Conservation (phyloP, 2,797 vertebrate genomes). For the Harpagifer antarcticus region DNA sequence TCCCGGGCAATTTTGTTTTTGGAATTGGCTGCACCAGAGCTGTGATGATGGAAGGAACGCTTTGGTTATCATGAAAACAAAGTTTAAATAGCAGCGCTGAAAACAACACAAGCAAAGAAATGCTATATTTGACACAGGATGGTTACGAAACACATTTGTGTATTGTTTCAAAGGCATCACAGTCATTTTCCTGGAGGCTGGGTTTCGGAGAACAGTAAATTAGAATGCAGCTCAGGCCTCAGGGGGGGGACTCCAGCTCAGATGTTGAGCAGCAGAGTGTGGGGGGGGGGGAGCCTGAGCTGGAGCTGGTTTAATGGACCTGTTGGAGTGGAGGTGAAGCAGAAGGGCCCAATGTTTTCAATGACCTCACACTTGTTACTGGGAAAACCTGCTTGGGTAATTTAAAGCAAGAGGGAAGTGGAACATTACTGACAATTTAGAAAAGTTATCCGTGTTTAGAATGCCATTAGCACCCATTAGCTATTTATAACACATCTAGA, state of each 20-base stretch:
- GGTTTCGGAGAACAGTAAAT: slow-evolving; percentile 56
- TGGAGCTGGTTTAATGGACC: background rate
- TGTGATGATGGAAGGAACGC: slow-evolving; percentile 56
- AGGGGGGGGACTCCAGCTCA: slow-evolving; percentile 33
- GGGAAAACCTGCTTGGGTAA: background rate
- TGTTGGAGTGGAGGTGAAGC: slow-evolving; percentile 2
- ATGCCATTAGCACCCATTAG: background rate
- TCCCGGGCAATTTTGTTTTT: slow-evolving; percentile 60
- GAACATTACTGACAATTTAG: background rate
- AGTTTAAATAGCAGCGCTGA: slow-evolving; percentile 60
- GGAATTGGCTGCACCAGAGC: slow-evolving; percentile 47
- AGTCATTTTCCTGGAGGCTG: slow-evolving; percentile 61
- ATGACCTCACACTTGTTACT: slow-evolving; percentile 23
- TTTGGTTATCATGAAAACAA: slow-evolving; percentile 56
- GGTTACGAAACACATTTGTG: slow-evolving; percentile 67
- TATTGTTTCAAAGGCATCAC: slow-evolving; percentile 58
- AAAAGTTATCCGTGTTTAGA: background rate
- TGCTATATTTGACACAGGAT: slow-evolving; percentile 64
- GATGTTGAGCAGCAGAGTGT: slow-evolving; percentile 27
- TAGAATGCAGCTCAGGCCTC: slow-evolving; percentile 49
- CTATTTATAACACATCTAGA: background rate
- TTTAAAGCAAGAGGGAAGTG: background rate
- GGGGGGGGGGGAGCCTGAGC: slow-evolving; percentile 4
- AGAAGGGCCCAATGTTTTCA: slow-evolving; percentile 1
- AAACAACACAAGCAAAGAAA: slow-evolving; percentile 50